Evolutionary conservation across 2,797 vertebrate genomes (phyloP).

Genomic region (Propithecus deckenii): DNA sequence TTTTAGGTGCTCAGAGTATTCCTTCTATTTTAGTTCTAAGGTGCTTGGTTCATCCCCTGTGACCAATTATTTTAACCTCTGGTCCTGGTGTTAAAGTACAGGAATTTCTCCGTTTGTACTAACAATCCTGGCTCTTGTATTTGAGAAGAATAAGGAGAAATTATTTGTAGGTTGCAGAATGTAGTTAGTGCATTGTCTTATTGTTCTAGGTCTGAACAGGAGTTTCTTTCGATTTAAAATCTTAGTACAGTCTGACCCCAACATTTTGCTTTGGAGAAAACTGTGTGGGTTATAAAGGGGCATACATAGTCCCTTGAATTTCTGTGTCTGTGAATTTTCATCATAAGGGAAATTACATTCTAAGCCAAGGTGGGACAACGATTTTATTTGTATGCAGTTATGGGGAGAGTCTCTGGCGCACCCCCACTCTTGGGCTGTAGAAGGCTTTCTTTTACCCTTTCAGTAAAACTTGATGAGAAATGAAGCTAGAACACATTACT

Average conservation of each 20-base stretch:
- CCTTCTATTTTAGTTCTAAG: conserved; percentile 48
- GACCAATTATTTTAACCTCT: conserved; percentile 62
- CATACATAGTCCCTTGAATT: neutral
- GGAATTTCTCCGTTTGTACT: conserved; percentile 45
- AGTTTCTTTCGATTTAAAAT: conserved; percentile 45
- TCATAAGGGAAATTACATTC: conserved; percentile 17
- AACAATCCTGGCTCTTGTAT: conserved; percentile 28
- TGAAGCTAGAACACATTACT: conserved; percentile 7
- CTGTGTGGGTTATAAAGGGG: neutral
- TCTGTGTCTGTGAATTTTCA: conserved; percentile 47
- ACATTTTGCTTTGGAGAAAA: conserved; percentile 53
- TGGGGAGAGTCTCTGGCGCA: neutral
- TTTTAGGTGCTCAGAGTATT: conserved; percentile 32
- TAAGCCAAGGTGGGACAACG: conserved; percentile 29
- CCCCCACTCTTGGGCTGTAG: neutral
- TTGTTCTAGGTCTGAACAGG: conserved; percentile 31
- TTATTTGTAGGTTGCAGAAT: conserved; percentile 40
- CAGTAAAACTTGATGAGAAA: conserved; percentile 4
- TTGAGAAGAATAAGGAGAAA: conserved; percentile 51
- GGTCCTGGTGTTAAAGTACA: conserved; percentile 62
- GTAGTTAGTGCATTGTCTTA: conserved; percentile 41
- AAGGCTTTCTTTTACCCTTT: neutral
- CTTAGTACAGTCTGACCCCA: neutral
- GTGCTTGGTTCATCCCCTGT: conserved; percentile 42
- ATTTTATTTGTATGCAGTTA: conserved; percentile 54